Conservation (phyloP, 2,113 vertebrate genomes). For the Cyprinodon variegatus region DNA sequence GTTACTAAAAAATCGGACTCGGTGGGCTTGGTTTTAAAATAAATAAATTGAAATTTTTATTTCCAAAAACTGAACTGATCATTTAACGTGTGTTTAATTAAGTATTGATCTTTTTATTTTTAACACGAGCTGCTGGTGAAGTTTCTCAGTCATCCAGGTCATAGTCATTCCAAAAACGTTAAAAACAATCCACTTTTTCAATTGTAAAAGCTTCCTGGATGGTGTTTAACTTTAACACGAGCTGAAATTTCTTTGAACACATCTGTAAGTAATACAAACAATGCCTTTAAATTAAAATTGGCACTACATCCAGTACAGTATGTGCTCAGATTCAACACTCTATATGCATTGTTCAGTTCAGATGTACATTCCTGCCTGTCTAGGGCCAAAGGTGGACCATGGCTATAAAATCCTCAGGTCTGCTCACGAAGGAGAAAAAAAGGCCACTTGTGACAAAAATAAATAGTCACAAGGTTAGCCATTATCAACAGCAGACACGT, state of each 20-base stretch:
- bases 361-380: not conserved
- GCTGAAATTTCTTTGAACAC: not conserved
- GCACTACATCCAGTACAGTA: not conserved
- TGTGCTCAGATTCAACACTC: not conserved
- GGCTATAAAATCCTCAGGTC: too few relatives aligned
- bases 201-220: too few relatives aligned
- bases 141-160: too few relatives aligned
- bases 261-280: too few relatives aligned
- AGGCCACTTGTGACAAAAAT: conserved; percentile 1
- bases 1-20: too few relatives aligned
- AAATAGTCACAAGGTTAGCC: conserved; percentile 14
- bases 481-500: conserved; percentile 1
- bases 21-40: too few relatives aligned
- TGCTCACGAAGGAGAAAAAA: not conserved
- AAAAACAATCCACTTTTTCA: too few relatives aligned
- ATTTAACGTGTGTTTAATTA: not conserved
- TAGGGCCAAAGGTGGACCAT: not conserved
- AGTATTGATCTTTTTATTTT: not conserved
- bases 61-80: too few relatives aligned
- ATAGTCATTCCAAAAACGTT: too few relatives aligned
- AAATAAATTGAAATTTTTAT: too few relatives aligned
- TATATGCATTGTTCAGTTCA: not conserved
- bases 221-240: not conserved
- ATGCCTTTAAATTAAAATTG: not conserved
- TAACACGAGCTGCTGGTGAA: not conserved